A percentile compares a stretch with the other conserved stretches of the same genome.
These are phyloP conservation scores for Ochropacha duplaris DNA, from an alignment of 2,888 invertebrate species.

Conservation along the genomic window DNA sequence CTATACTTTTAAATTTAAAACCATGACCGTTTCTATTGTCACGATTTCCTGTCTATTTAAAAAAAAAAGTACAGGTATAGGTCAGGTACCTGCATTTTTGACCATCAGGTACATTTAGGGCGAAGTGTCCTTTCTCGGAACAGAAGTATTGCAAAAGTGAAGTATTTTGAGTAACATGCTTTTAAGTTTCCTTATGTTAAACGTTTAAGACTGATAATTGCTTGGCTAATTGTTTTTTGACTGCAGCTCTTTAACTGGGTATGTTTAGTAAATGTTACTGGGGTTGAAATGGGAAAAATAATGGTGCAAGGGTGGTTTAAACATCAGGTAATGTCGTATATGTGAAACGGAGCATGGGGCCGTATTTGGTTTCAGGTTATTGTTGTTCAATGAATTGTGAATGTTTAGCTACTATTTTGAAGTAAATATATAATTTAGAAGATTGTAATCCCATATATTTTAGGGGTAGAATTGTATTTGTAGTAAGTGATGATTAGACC, in stretches of 20 bases:
- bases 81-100: conserved; percentile 66
- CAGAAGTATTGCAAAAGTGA: conserved; percentile 29
- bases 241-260: conserved; percentile 19
- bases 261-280: conserved; percentile 19
- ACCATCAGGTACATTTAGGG: conserved; percentile 38
- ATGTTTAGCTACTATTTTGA: conserved; percentile 21
- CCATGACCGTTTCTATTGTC: conserved; percentile 65
- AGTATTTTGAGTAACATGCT: background rate
- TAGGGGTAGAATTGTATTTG: too few species aligned
- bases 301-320: conserved; percentile 19
- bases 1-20: conserved; percentile 32
- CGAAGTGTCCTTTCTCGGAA: conserved; percentile 51
- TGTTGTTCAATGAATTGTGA: conserved; percentile 37
- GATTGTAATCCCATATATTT: too few species aligned
- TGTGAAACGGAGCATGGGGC: conserved; percentile 1
- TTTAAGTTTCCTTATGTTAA: conserved; percentile 19
- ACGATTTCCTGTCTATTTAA: conserved; percentile 65
- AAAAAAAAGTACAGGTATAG: conserved; percentile 53
- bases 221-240: background rate
- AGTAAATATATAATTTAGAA: background rate
- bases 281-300: conserved; percentile 34
- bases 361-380: conserved; percentile 15
- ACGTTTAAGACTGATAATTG: conserved; percentile 26
- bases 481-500: too few species aligned
- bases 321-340: conserved; percentile 19